phyloP scores from a whole-genome alignment of 2,113 vertebrate species.

The Carassius carassius region DNA sequence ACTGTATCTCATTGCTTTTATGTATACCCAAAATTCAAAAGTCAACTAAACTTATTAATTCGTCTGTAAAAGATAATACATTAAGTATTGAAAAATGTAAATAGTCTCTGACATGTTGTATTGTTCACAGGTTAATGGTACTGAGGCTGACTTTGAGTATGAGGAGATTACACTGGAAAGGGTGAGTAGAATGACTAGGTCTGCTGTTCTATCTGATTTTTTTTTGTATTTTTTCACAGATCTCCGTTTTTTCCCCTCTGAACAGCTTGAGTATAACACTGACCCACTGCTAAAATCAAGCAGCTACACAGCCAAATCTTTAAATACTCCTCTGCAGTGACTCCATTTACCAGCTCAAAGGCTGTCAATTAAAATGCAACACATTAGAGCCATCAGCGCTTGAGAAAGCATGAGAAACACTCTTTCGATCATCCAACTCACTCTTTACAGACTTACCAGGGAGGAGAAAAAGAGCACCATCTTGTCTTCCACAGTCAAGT shows the following conservation, averaged over 20 bases:
- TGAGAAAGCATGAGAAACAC: not conserved
- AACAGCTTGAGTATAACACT: not conserved
- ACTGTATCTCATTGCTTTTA: not conserved
- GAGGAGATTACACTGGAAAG: constrained; percentile 98
- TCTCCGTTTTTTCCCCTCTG: too few species aligned
- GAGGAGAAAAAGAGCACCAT: constrained; percentile 2
- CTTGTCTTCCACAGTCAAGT: constrained; percentile 29
- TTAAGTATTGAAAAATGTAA: not conserved
- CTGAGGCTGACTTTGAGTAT: constrained; percentile 95
- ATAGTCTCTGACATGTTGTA: constrained; percentile 13
- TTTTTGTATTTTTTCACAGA: not conserved
- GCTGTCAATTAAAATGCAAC: constrained; percentile 23
- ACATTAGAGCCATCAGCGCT: not conserved
- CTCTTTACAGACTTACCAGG: not conserved
- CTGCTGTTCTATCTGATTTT: not conserved
- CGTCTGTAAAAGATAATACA: not conserved
- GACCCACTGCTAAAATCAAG: constrained; percentile 1
- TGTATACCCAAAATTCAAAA: not conserved
- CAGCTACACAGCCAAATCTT: not conserved
- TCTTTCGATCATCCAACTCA: not conserved
- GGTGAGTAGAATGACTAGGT: constrained; percentile 71
- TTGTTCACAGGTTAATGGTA: constrained; percentile 87
- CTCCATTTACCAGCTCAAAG: not conserved
- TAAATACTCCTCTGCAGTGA: not conserved
- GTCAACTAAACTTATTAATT: not conserved